Percentiles rank a stretch among this genome's conserved stretches.
Evolutionary conservation across 2,113 vertebrate genomes (phyloP).

Genomic region (Origma solitaria): DNA sequence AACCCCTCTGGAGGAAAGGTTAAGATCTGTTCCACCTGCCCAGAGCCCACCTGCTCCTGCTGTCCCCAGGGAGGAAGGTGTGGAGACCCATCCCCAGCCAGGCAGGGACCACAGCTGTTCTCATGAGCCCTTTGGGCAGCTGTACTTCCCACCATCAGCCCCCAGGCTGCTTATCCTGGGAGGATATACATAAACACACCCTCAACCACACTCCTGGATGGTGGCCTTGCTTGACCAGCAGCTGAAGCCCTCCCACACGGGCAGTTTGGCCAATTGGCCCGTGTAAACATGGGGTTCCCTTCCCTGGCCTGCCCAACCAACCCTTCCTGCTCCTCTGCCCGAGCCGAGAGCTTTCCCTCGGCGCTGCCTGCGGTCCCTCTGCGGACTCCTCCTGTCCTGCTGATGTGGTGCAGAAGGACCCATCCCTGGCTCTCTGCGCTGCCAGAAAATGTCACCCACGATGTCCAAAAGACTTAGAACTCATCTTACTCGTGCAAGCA

Average conservation of each 20-base stretch:
- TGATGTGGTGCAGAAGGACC: background rate
- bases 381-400: background rate
- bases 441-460: background rate
- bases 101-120: background rate
- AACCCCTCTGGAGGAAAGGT: slow-evolving; percentile 39
- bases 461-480: background rate
- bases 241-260: background rate
- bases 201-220: background rate
- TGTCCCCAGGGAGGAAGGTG: background rate
- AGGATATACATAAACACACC: background rate
- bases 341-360: background rate
- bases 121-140: background rate
- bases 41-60: background rate
- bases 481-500: slow-evolving; percentile 26
- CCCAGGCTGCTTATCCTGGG: background rate
- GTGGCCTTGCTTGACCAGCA: background rate
- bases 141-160: background rate
- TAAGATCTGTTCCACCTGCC: background rate
- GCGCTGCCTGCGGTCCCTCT: background rate
- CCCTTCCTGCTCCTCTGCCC: background rate
- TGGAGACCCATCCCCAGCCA: background rate
- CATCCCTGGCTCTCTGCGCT: background rate
- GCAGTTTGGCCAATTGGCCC: background rate
- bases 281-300: background rate
- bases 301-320: background rate